Percentiles rank a stretch among this genome's conserved stretches.
phyloP scores from a whole-genome alignment of 2,113 vertebrate genomes.

The Bubalus kerabau region DNA sequence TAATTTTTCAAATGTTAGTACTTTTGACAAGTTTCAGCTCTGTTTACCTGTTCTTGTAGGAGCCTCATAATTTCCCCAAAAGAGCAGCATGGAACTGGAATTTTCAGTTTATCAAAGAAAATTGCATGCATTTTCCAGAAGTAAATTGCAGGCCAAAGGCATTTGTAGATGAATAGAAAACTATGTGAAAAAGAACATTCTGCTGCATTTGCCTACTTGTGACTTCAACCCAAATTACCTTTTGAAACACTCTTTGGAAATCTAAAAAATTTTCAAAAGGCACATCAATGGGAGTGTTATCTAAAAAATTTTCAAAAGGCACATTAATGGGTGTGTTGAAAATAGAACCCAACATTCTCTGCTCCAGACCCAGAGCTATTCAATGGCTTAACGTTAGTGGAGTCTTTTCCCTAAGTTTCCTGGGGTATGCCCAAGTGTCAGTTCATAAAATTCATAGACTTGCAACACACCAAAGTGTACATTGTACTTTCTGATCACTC shows the following conservation, averaged over 20 bases:
- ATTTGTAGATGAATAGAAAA: conserved; percentile 64
- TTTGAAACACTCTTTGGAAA: conserved; percentile 43
- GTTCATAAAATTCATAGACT: neutral
- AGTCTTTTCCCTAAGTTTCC: neutral
- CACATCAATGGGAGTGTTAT: neutral
- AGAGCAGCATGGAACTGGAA: conserved; percentile 54
- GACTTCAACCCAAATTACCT: conserved; percentile 40
- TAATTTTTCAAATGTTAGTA: conserved; percentile 53
- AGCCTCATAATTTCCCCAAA: conserved; percentile 34
- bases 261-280: conserved; percentile 36
- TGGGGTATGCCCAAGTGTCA: neutral
- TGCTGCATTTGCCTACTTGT: conserved; percentile 39
- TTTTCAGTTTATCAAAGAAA: conserved; percentile 64
- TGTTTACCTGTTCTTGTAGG: conserved; percentile 19
- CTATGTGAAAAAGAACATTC: conserved; percentile 33
- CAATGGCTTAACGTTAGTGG: neutral
- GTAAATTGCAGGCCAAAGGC: conserved; percentile 63
- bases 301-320: conserved; percentile 23
- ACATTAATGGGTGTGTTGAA: conserved; percentile 24
- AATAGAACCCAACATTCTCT: conserved; percentile 4
- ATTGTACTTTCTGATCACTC: neutral
- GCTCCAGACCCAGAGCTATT: neutral
- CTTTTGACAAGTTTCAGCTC: conserved; percentile 37
- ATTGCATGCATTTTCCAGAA: conserved; percentile 52
- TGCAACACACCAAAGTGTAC: neutral